phyloP scores from a whole-genome alignment of 2,797 vertebrate species.

The Semotilus atromaculatus region DNA sequence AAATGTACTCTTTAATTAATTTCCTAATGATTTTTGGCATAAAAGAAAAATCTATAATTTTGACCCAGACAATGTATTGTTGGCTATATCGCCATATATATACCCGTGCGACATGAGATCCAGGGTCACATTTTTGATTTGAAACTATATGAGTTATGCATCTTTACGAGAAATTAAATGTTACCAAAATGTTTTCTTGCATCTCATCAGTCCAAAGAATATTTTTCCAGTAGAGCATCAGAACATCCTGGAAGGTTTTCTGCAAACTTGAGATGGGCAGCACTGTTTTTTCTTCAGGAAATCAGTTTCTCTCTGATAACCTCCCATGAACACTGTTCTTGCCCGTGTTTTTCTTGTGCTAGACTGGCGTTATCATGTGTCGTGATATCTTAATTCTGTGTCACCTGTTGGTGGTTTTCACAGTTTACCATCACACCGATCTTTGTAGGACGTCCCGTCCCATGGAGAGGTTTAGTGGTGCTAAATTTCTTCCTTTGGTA shows the following conservation, averaged over 20 bases:
- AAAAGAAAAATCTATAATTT: no score
- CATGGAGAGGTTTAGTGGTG: constrained; percentile 17
- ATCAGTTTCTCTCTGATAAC: constrained; percentile 7
- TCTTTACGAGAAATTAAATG: background rate
- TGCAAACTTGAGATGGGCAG: constrained; percentile 19
- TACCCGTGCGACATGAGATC: no score
- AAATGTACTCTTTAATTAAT: no score
- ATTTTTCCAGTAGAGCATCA: background rate
- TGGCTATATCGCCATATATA: no score
- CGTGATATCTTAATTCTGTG: background rate
- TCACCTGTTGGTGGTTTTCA: constrained; percentile 37
- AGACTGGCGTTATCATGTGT: constrained; percentile 23
- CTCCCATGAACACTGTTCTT: constrained; percentile 1
- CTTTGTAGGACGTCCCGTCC: constrained; percentile 15
- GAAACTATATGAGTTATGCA: background rate
- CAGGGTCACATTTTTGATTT: background rate
- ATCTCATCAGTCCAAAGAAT: background rate
- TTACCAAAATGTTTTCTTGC: background rate
- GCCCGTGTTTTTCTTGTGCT: background rate
- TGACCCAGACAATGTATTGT: no score
- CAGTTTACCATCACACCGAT: constrained; percentile 12
- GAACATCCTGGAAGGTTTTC: background rate
- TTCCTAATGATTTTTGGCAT: no score
- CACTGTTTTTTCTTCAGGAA: constrained; percentile 4
- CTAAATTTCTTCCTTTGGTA: constrained; percentile 24